phyloP scores from a whole-genome alignment of 2,113 vertebrate genomes.

The Centrocercus urophasianus region DNA sequence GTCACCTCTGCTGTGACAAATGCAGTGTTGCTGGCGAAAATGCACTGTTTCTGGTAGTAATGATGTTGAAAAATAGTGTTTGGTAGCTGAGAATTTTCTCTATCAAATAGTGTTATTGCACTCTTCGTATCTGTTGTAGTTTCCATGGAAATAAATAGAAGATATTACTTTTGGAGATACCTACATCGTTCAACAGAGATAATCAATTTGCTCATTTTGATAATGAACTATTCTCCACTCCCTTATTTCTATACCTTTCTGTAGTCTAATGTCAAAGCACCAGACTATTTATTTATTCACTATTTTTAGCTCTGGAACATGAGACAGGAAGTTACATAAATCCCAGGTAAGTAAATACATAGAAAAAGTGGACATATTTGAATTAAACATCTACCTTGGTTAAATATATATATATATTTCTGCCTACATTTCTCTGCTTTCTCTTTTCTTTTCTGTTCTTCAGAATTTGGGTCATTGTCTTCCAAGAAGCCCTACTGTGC shows the following conservation, averaged over 20 bases:
- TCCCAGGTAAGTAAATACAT: not conserved
- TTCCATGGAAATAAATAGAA: no score
- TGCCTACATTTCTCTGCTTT: not conserved
- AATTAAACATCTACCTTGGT: not conserved
- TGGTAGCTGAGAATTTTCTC: no score
- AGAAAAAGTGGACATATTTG: not conserved
- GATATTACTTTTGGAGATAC: no score
- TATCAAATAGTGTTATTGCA: no score
- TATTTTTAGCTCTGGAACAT: not conserved
- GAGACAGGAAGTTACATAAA: not conserved
- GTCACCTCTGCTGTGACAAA: no score
- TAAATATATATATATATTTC: not conserved
- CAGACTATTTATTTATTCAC: not conserved
- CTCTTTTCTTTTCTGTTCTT: not conserved
- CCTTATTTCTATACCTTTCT: not conserved
- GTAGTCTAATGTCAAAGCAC: not conserved
- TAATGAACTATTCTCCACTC: accelerated
- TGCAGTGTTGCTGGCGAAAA: no score
- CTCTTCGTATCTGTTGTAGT: no score
- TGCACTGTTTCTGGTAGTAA: no score
- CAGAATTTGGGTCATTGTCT: not conserved
- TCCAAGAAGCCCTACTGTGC: not conserved
- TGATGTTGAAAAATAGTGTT: no score
- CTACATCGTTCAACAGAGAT: not conserved
- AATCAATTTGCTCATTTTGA: not conserved